A percentile compares a stretch with the other conserved stretches of the same genome.
Conservation (phyloP, 2,888 invertebrate species). For the Charanyca ferruginea region DNA sequence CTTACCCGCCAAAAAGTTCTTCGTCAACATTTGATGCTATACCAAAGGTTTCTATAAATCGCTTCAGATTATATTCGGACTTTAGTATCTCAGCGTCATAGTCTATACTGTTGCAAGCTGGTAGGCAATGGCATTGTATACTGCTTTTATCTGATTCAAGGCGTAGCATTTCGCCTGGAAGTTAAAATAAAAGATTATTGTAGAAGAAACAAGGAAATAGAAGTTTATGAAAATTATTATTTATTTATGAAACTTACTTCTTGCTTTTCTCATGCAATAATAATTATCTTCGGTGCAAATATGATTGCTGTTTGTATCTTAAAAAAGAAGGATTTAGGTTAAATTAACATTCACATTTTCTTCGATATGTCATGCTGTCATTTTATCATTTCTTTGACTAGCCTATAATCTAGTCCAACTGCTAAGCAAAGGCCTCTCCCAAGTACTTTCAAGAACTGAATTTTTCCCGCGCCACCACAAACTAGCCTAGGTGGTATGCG, state of each 20-base stretch:
- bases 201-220: background rate
- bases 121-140: constrained; percentile 66
- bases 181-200: background rate
- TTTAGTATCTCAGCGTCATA: constrained; percentile 93
- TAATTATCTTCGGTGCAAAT: constrained; percentile 35
- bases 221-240: background rate
- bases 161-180: constrained; percentile 51
- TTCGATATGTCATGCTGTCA: no score
- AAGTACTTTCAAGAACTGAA: no score
- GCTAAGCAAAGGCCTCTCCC: no score
- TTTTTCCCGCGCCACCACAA: no score
- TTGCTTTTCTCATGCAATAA: background rate
- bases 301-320: constrained; percentile 27
- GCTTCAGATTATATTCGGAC: constrained; percentile 85
- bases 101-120: constrained; percentile 90
- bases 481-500: no score
- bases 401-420: no score
- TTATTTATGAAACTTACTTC: no score
- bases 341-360: no score
- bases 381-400: no score
- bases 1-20: constrained; percentile 5
- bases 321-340: constrained; percentile 15
- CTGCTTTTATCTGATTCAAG: constrained; percentile 28
- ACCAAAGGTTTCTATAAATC: background rate
- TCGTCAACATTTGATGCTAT: background rate